phyloP scores from a whole-genome alignment of 2,797 vertebrate species.

The Dallia pectoralis region DNA sequence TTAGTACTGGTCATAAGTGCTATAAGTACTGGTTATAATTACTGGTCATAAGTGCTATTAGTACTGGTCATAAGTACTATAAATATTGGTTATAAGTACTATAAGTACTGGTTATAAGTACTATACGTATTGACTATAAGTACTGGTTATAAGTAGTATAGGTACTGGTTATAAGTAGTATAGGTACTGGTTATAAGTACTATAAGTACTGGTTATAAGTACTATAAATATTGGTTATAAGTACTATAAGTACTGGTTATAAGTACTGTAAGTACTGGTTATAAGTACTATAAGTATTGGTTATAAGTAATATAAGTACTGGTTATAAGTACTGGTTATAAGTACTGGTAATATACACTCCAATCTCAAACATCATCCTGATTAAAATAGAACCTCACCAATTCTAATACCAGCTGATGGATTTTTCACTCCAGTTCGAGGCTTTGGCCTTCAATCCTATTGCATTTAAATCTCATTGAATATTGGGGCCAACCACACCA shows the following conservation, averaged over 20 bases:
- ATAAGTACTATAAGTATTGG: slow-evolving; percentile 62
- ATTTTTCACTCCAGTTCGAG: slow-evolving; percentile 9
- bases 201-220: slow-evolving; percentile 62
- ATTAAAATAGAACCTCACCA: neutral
- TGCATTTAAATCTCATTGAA: neutral
- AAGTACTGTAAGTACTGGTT: slow-evolving; percentile 61
- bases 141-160: too few species aligned
- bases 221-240: too few species aligned
- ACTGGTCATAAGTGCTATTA: too few species aligned
- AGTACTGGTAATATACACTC: too few species aligned
- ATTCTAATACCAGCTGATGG: neutral
- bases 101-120: slow-evolving; percentile 62
- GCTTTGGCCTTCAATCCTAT: slow-evolving; percentile 5
- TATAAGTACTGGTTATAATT: slow-evolving; percentile 63
- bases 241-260: slow-evolving; percentile 69
- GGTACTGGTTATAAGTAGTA: too few species aligned
- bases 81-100: too few species aligned
- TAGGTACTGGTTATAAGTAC: slow-evolving; percentile 60
- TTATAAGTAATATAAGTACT: slow-evolving; percentile 65
- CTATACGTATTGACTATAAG: slow-evolving; percentile 62
- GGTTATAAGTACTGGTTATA: slow-evolving; percentile 59
- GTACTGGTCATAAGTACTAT: slow-evolving; percentile 49
- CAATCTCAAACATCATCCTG: neutral
- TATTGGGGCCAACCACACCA: neutral
- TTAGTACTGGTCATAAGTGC: too few species aligned